Evolutionary conservation across 30 jellyfish, hydroid and myxozoan species (phyloP).

Genomic region (Calvadosia cruxmelitensis): DNA sequence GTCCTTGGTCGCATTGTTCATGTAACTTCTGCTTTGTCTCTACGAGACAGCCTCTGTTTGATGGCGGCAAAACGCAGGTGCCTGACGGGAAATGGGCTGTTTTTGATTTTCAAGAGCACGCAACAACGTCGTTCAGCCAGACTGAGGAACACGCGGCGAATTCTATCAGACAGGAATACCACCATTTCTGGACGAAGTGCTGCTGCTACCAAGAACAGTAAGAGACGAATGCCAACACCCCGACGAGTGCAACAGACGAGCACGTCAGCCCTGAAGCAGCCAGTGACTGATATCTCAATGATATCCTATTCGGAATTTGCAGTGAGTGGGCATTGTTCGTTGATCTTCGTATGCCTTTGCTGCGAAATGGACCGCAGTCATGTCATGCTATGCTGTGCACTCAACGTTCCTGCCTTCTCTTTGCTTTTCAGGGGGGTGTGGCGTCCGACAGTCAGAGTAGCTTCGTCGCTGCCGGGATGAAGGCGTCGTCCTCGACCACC

Average conservation of each 20-base stretch:
- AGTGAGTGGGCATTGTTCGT: background rate
- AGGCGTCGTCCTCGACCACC: too few species aligned
- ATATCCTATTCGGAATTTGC: background rate
- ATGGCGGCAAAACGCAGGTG: too few species aligned
- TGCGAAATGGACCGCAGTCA: too few species aligned
- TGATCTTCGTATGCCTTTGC: too few species aligned
- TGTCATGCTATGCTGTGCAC: too few species aligned
- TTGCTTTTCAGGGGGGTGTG: background rate
- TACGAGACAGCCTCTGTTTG: too few species aligned
- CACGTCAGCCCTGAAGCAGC: background rate
- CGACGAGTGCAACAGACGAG: background rate
- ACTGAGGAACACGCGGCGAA: conserved; percentile 23
- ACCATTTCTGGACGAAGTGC: background rate
- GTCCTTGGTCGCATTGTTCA: too few species aligned
- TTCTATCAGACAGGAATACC: conserved; percentile 10
- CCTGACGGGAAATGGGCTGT: too few species aligned
- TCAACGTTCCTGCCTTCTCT: background rate
- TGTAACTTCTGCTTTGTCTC: too few species aligned
- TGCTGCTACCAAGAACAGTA: background rate
- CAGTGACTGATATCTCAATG: background rate
- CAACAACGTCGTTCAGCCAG: conserved; percentile 24
- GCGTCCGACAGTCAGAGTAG: background rate
- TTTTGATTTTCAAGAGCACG: background rate
- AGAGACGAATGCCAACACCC: background rate
- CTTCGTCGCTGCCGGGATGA: background rate